Evolutionary conservation across 2,888 invertebrate species (phyloP), one percentile per base, ranked within the genome.

Genomic region (Pediacus dermestoides): DNA sequence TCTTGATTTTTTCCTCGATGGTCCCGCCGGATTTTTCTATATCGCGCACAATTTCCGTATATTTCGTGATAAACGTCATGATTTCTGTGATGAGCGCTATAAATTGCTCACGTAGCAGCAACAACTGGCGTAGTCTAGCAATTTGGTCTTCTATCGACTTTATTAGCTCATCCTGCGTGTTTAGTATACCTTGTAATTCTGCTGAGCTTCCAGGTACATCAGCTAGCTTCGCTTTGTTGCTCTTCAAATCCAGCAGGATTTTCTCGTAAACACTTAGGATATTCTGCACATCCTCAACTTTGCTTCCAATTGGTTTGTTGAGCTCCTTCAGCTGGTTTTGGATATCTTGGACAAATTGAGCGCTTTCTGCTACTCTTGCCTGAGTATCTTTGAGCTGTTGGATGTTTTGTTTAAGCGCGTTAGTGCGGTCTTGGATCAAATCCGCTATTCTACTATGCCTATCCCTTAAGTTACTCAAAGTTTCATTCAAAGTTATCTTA

Each of bases 281-380:
- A n/a, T 83, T 81, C 63, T 90, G 85, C 0, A 93, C 92, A 64
- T 94, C 94, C 61, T 92, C 88, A 1, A 88, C 85, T 59, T 84
- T 83, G 35, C 83, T 84, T 7, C 94, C 93, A 21, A 93, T 81
- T 0, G 93, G 92, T 66, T 85, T 85, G 58, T 85, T 88, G 1
- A 93, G 70, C 39, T 85, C 83, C 49, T 88, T 84, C 9, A 94
- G 68, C 61, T 90, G 85, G 39, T 82, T 81, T 63, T 92, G 88
- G n/a, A 92, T 81, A 53, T 81, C 80, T 36, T 81, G 81, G 61
- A 91, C 77, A 67, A 88, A 88, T 59, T 85, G 80, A 22, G 85
- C 76, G 41, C 86, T 85, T 59, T 88, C 88, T 15, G 86, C 81
- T 11, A 93, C 76, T 60, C 84, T 81, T 27, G 80, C 81, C 46